Conservation (phyloP, 2,113 vertebrate genomes). For the Bos indicus region DNA sequence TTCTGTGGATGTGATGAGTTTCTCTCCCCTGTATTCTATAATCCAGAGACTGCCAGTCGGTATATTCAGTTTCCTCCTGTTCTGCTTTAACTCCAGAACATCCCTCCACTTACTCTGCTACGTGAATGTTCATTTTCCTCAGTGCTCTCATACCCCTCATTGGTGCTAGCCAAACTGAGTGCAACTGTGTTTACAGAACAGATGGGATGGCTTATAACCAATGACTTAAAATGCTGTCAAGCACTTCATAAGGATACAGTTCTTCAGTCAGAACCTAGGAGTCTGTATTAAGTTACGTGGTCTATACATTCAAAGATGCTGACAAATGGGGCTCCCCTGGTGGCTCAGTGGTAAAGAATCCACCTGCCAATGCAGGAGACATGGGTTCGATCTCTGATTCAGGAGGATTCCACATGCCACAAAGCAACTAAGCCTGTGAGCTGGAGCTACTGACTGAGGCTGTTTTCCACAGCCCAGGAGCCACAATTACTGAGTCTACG, state of each 20-base stretch:
- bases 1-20: not conserved
- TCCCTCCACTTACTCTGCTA: not conserved
- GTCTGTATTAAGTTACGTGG: not conserved
- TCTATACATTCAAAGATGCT: not conserved
- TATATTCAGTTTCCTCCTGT: not conserved
- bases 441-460: rapidly evolving
- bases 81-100: not conserved
- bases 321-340: not conserved
- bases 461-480: not conserved
- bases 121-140: not conserved
- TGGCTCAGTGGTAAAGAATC: not conserved
- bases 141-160: not conserved
- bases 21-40: not conserved
- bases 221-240: not conserved
- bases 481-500: not conserved
- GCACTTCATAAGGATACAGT: not conserved
- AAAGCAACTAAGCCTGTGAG: not conserved
- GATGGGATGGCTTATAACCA: not conserved
- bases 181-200: not conserved
- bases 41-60: not conserved
- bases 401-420: not conserved
- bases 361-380: not conserved
- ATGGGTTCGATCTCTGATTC: not conserved
- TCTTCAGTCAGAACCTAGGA: not conserved
- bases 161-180: not conserved